phyloP scores from a whole-genome alignment of 2,888 invertebrate species.

The Callinectes sapidus region DNA sequence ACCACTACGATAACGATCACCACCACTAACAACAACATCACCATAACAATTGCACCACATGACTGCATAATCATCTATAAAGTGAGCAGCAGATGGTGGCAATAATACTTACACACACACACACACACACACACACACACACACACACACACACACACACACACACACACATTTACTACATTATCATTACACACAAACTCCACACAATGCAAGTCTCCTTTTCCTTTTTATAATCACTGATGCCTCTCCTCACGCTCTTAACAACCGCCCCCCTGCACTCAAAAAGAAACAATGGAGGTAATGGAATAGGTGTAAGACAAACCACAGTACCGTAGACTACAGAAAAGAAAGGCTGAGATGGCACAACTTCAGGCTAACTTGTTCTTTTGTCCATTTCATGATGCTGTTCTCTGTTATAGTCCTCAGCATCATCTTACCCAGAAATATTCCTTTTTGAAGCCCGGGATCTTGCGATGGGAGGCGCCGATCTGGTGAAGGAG shows the following conservation, averaged over 20 bases:
- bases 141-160: background rate
- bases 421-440: conserved; percentile 82
- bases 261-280: background rate
- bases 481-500: conserved; percentile 89
- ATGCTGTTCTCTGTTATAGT: too few species aligned
- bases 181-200: background rate
- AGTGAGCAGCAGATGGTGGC: background rate
- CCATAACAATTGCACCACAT: conserved; percentile 61
- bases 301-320: background rate
- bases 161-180: conserved; percentile 6
- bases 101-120: background rate
- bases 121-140: background rate
- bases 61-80: too few species aligned
- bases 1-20: too few species aligned
- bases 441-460: conserved; percentile 90
- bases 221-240: background rate
- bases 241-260: background rate
- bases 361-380: too few species aligned
- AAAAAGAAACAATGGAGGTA: background rate
- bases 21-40: background rate
- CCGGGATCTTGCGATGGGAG: conserved; percentile 88
- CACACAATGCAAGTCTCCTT: background rate
- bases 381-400: too few species aligned
- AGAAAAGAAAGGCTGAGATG: too few species aligned
- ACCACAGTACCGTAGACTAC: too few species aligned